Conservation (phyloP, 2,797 vertebrate genomes). For the Uromys caudimaculatus region DNA sequence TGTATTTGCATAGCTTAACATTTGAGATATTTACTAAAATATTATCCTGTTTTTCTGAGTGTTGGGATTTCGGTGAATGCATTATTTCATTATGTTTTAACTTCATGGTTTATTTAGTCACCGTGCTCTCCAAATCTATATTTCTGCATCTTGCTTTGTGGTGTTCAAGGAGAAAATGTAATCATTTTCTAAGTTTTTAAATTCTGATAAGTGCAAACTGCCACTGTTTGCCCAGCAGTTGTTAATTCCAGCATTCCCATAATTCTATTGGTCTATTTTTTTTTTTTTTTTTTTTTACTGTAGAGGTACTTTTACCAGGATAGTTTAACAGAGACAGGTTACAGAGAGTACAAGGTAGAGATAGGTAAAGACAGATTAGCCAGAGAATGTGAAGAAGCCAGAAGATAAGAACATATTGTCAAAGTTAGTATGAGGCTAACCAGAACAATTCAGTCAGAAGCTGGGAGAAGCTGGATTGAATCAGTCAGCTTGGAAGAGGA, state of each 20-base stretch:
- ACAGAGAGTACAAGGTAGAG: background rate
- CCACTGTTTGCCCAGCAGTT: rapidly evolving
- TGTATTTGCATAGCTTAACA: background rate
- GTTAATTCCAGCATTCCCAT: background rate
- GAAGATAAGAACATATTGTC: background rate
- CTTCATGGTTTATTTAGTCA: background rate
- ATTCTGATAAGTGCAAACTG: background rate
- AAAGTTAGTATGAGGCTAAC: background rate
- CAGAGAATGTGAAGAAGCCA: background rate
- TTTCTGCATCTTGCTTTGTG: background rate
- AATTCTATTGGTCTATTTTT: background rate
- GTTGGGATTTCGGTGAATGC: background rate
- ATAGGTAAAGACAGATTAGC: background rate
- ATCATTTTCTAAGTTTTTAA: background rate
- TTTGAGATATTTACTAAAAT: background rate
- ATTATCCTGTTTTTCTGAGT: background rate
- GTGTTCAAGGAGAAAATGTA: background rate
- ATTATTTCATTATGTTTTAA: background rate
- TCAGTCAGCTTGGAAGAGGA: background rate
- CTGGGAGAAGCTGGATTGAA: background rate
- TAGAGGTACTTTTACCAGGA: background rate
- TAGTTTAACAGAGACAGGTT: background rate
- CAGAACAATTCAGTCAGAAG: background rate
- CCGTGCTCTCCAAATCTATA: background rate
- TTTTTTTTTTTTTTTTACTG: too few relatives aligned